Evolutionary conservation across 2,113 vertebrate species (phyloP).

Genomic region (Seriola quinqueradiata): DNA sequence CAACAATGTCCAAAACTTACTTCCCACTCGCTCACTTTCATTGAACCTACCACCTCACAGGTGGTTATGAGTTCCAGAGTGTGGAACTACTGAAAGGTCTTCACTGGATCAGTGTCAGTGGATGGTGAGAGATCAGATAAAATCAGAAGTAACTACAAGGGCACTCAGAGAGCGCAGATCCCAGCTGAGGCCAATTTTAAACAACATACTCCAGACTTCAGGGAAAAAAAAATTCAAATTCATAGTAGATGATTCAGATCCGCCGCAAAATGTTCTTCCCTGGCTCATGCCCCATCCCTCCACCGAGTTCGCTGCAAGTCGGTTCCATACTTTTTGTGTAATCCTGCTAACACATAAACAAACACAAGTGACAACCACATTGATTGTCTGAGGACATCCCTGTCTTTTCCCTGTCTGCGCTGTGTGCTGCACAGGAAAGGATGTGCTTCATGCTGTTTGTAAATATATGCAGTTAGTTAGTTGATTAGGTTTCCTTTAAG

Average conservation of each 20-base stretch:
- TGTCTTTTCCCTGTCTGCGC: neutral
- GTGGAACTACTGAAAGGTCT: conserved; percentile 1
- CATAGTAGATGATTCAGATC: too few relatives aligned
- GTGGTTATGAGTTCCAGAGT: neutral
- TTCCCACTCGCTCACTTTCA: neutral
- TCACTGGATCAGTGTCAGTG: neutral
- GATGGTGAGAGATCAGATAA: neutral
- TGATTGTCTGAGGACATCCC: neutral
- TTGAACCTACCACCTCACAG: neutral
- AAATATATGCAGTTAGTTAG: neutral
- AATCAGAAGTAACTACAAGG: neutral
- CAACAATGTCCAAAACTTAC: neutral
- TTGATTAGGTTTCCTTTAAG: neutral
- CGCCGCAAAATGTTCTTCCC: too few relatives aligned
- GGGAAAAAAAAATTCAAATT: too few relatives aligned
- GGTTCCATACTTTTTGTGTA: too few relatives aligned
- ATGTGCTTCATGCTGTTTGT: neutral
- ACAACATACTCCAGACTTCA: too few relatives aligned
- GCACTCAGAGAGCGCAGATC: too few relatives aligned
- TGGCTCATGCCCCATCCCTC: too few relatives aligned
- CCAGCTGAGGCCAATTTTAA: too few relatives aligned
- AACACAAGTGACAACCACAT: too few relatives aligned
- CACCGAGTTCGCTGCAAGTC: too few relatives aligned
- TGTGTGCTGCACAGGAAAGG: neutral
- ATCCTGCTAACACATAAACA: too few relatives aligned